These are phyloP conservation scores for Actinemys pallida DNA, from an alignment of 2,113 vertebrate genomes.

Conservation along the genomic window DNA sequence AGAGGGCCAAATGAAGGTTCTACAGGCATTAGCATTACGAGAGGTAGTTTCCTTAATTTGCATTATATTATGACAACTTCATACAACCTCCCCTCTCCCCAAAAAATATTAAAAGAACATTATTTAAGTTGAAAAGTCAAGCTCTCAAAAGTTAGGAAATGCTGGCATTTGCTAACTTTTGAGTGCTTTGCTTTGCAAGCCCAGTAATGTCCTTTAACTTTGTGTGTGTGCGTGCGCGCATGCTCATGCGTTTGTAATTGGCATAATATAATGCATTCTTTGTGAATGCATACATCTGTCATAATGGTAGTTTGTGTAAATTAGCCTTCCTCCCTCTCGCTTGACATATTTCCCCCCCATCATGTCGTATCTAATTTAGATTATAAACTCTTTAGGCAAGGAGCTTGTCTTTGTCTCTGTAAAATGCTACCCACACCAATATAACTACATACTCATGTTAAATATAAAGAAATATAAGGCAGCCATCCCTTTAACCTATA, in stretches of 20 bases:
- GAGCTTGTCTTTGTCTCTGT: not conserved
- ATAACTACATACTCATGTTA: not conserved
- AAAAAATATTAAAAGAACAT: not conserved
- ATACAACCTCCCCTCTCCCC: not conserved
- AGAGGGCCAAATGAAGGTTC: not conserved
- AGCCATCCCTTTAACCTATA: not conserved
- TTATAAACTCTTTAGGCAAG: not conserved
- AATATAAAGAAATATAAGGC: not conserved
- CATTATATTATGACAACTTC: not conserved
- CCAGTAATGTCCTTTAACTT: not conserved
- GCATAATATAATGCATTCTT: not conserved
- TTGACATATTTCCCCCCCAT: not conserved
- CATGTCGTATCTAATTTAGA: not conserved
- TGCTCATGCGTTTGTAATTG: not conserved
- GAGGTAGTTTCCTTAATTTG: not conserved
- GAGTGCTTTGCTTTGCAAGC: not conserved
- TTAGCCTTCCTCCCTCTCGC: not conserved
- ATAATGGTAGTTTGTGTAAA: not conserved
- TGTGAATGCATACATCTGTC: not conserved
- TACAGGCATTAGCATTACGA: not conserved
- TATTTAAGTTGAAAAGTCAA: not conserved
- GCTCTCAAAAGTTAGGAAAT: not conserved
- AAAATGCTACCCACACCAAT: not conserved
- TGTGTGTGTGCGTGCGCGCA: not conserved
- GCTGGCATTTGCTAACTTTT: not conserved